These are phyloP conservation scores for Labia minor DNA, from an alignment of 2,888 invertebrate genomes.

Conservation along the genomic window DNA sequence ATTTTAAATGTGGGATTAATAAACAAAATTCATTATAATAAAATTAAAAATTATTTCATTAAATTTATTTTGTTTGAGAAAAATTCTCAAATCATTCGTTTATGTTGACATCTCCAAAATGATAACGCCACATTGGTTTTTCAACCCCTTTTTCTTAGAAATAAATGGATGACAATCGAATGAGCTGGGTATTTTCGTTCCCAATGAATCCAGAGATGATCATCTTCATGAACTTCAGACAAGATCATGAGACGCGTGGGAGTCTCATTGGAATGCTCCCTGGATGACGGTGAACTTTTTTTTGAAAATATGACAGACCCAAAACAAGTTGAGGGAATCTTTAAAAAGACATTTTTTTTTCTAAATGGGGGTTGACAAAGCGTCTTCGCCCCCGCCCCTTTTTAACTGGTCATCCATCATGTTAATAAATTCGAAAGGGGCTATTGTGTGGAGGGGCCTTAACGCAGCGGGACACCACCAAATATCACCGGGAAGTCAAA, in stretches of 20 bases:
- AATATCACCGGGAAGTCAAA: neutral
- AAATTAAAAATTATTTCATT: too few species aligned
- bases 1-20: too few species aligned
- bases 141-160: too few species aligned
- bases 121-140: too few species aligned
- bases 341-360: constrained; percentile 9
- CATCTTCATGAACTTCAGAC: neutral
- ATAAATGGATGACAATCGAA: too few species aligned
- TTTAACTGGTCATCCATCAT: constrained; percentile 13
- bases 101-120: too few species aligned
- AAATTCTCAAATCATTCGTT: too few species aligned
- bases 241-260: constrained; percentile 1
- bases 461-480: neutral
- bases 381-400: constrained; percentile 2
- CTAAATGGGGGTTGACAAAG: neutral
- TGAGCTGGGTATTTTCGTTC: too few species aligned
- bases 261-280: neutral
- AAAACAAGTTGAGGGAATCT: constrained; percentile 4
- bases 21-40: too few species aligned
- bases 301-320: neutral
- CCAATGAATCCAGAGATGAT: neutral
- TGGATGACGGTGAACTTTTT: neutral
- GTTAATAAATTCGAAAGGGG: neutral
- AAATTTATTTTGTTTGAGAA: too few species aligned
- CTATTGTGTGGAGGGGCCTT: neutral